Conservation (phyloP, 2,888 invertebrate genomes). For the Plebejus melissa region DNA sequence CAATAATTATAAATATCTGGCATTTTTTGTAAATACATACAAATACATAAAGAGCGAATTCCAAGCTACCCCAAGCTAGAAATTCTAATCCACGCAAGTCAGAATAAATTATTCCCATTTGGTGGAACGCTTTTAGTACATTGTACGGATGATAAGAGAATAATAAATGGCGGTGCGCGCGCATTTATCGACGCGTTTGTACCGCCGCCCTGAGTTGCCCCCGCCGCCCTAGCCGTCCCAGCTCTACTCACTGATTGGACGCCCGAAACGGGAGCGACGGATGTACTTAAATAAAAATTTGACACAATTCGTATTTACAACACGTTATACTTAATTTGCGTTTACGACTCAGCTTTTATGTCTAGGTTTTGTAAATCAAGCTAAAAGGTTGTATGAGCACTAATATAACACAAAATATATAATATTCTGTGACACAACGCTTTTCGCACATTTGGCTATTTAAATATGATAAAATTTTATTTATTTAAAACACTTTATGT, state of each 20-base stretch:
- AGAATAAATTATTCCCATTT: slow-evolving; percentile 8
- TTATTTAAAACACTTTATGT: no score
- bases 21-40: background rate
- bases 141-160: slow-evolving; percentile 15
- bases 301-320: slow-evolving; percentile 29
- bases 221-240: slow-evolving; percentile 39
- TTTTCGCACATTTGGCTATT: background rate
- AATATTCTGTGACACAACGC: background rate
- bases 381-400: background rate
- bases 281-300: slow-evolving; percentile 32
- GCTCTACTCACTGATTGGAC: slow-evolving; percentile 42
- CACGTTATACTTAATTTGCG: slow-evolving; percentile 16
- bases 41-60: background rate
- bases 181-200: slow-evolving; percentile 18
- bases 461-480: no score
- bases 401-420: no score
- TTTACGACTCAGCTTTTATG: background rate
- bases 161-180: slow-evolving; percentile 15
- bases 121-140: slow-evolving; percentile 13
- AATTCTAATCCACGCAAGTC: background rate
- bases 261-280: slow-evolving; percentile 32
- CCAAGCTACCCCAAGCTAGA: background rate
- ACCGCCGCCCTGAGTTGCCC: background rate
- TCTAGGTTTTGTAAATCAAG: slow-evolving; percentile 15
- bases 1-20: background rate